These are phyloP conservation scores for Syritta pipiens DNA, from an alignment of 2,888 invertebrate genomes.

Conservation along the genomic window DNA sequence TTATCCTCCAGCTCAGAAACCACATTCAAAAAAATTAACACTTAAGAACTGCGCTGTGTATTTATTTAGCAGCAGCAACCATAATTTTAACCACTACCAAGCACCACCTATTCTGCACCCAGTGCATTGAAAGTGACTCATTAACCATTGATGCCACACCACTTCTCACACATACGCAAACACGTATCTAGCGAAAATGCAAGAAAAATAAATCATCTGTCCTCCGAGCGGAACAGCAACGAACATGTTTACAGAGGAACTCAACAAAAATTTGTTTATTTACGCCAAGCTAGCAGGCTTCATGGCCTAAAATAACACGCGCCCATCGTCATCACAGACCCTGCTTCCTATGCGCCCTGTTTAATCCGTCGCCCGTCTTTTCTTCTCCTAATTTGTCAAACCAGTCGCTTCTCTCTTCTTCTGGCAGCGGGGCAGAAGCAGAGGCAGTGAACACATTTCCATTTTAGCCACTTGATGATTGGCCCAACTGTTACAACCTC, in stretches of 20 bases:
- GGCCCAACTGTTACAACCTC: conserved; percentile 26
- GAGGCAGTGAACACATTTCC: conserved; percentile 43
- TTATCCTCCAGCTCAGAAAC: conserved; percentile 16
- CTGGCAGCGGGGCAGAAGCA: background rate
- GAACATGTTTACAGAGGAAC: conserved; percentile 50
- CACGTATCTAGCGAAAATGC: conserved; percentile 46
- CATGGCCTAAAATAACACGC: conserved; percentile 64
- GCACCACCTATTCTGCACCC: background rate
- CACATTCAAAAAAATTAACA: conserved; percentile 13
- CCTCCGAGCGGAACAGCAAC: background rate
- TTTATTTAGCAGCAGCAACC: conserved; percentile 58
- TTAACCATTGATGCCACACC: conserved; percentile 56
- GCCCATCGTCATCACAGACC: conserved; percentile 31
- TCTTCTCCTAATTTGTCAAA: conserved; percentile 67
- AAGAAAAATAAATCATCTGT: conserved; percentile 62
- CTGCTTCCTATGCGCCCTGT: conserved; percentile 6
- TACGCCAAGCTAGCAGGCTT: conserved; percentile 55
- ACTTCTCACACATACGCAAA: conserved; percentile 29
- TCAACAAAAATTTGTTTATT: conserved; percentile 55
- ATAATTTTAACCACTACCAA: conserved; percentile 58
- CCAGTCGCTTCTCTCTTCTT: background rate
- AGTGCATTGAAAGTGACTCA: conserved; percentile 58
- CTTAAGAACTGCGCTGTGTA: background rate
- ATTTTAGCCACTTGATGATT: conserved; percentile 65
- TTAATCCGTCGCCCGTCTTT: conserved; percentile 54